Conservation (phyloP, 2,797 vertebrate species). For the Hypotaenidia okinawae region DNA sequence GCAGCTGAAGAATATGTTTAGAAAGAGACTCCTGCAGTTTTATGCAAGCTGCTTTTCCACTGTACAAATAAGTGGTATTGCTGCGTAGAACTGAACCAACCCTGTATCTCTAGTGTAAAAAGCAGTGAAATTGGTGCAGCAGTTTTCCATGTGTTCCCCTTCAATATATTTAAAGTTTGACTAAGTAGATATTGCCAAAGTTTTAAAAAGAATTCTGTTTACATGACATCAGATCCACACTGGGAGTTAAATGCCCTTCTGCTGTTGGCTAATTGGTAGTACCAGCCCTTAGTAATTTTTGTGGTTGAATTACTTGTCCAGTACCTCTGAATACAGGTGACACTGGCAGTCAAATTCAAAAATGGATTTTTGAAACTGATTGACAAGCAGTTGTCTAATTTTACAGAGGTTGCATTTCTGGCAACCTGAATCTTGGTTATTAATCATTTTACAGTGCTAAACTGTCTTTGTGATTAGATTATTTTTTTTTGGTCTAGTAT, state of each 20-base stretch:
- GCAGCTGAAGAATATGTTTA: constrained; percentile 44
- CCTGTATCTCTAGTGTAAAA: background rate
- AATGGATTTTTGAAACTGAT: background rate
- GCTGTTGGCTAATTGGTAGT: background rate
- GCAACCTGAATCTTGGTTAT: background rate
- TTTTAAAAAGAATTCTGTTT: background rate
- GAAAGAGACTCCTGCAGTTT: background rate
- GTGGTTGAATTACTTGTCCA: background rate
- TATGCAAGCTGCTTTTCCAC: background rate
- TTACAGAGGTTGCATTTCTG: background rate
- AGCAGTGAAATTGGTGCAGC: background rate
- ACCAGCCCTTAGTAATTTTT: background rate
- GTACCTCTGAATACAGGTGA: background rate
- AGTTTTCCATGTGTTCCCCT: background rate
- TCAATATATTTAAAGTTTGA: background rate
- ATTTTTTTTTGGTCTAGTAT: background rate
- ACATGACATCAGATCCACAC: background rate
- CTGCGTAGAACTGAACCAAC: background rate
- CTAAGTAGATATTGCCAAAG: background rate
- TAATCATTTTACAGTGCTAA: background rate
- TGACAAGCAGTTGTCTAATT: background rate
- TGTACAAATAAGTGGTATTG: background rate
- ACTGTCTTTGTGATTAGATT: background rate
- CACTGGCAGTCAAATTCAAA: background rate
- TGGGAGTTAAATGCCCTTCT: background rate